phyloP scores from a whole-genome alignment of 1,140 invertebrate genomes.

The Chionoecetes opilio region DNA sequence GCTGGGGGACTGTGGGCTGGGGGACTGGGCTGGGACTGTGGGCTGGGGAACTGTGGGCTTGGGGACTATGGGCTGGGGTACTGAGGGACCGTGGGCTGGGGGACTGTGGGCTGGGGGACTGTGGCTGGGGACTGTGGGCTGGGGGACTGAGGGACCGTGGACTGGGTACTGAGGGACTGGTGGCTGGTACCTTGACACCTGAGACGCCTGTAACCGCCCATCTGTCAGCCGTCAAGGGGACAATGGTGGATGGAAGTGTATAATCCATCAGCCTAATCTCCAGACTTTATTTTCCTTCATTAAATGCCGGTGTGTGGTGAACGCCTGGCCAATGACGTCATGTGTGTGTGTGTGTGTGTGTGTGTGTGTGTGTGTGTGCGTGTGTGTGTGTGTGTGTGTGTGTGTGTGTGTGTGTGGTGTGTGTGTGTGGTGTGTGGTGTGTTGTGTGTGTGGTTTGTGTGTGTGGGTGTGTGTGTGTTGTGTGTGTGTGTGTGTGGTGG shows the following conservation, averaged over 20 bases:
- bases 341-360: background rate
- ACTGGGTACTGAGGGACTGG: background rate
- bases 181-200: background rate
- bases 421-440: too few relatives aligned
- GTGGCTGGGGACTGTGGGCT: background rate
- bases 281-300: constrained; percentile 63
- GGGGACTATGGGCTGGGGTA: too few relatives aligned
- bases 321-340: constrained; percentile 23
- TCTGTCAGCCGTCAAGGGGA: constrained; percentile 59
- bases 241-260: constrained; percentile 66
- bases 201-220: constrained; percentile 49
- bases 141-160: background rate
- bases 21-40: background rate
- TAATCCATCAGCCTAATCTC: constrained; percentile 62
- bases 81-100: background rate
- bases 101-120: background rate
- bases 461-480: too few relatives aligned
- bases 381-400: constrained; percentile 32
- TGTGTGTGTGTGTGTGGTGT: background rate
- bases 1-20: background rate
- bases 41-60: background rate
- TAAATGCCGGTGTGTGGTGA: constrained; percentile 50
- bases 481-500: too few relatives aligned
- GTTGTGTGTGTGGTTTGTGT: too few relatives aligned
- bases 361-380: constrained; percentile 49